phyloP scores from a whole-genome alignment of 2,888 invertebrate species.

The Smittia sp. region DNA sequence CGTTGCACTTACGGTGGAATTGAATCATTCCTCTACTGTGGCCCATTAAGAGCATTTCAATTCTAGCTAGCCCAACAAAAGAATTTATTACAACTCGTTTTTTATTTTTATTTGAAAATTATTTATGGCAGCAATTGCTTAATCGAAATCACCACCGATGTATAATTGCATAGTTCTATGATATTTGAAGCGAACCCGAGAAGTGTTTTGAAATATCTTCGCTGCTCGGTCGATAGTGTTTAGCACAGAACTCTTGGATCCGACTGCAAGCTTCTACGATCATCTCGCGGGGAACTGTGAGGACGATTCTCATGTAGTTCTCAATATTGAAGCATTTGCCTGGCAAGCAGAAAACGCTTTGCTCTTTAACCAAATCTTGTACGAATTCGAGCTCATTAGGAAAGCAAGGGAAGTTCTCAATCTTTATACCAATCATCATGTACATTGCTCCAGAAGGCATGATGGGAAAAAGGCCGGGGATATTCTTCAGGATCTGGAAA shows the following conservation, averaged over 20 bases:
- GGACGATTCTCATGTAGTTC: constrained; percentile 88
- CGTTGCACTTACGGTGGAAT: no score
- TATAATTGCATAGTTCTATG: no score
- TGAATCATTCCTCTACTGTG: no score
- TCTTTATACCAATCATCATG: constrained; percentile 90
- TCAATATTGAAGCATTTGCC: constrained; percentile 92
- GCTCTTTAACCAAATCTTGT: constrained; percentile 82
- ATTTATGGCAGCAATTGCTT: no score
- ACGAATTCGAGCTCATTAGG: constrained; percentile 83
- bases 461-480: constrained; percentile 80
- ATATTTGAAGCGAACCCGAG: background rate
- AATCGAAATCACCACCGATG: no score
- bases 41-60: no score
- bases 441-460: constrained; percentile 99
- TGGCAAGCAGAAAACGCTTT: constrained; percentile 96
- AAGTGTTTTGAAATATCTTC: background rate
- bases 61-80: no score
- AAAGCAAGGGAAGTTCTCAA: constrained; percentile 75
- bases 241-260: constrained; percentile 77
- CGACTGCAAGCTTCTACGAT: constrained; percentile 82
- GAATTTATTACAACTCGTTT: no score
- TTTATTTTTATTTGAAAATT: no score
- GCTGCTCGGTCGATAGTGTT: constrained; percentile 55
- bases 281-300: constrained; percentile 86
- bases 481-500: constrained; percentile 64